phyloP scores from a whole-genome alignment of 2,113 vertebrate genomes.

The Geococcyx californianus region DNA sequence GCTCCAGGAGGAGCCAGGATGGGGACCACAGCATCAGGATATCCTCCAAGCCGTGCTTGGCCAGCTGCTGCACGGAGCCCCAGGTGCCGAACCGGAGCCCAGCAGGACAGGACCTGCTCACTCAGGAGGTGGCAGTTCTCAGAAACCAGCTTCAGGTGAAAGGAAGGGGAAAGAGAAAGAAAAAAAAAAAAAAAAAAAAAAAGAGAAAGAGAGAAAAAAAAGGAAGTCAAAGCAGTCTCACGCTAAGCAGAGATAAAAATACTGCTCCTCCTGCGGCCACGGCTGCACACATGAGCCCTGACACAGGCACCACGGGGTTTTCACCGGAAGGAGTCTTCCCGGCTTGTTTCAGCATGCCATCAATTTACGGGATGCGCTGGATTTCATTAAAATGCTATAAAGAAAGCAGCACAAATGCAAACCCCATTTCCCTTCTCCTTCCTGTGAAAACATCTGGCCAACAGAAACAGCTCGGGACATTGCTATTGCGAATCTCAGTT shows the following conservation, averaged over 20 bases:
- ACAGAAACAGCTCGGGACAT: background rate
- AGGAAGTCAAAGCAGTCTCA: slow-evolving; percentile 43
- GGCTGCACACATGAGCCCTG: background rate
- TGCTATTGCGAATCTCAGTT: background rate
- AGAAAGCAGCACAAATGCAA: slow-evolving; percentile 27
- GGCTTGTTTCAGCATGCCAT: background rate
- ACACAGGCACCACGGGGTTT: background rate
- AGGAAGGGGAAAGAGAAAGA: background rate
- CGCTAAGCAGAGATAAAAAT: slow-evolving; percentile 47
- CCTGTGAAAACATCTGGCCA: slow-evolving; percentile 61
- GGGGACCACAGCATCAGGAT: fast-evolving
- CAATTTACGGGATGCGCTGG: background rate
- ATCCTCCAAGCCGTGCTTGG: fast-evolving
- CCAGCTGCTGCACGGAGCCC: background rate
- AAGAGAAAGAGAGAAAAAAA: background rate
- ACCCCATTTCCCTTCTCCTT: slow-evolving; percentile 51
- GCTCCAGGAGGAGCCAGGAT: background rate
- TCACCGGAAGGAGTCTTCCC: background rate
- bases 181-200: background rate
- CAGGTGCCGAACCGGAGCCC: background rate
- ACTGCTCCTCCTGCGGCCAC: background rate
- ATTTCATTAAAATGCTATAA: slow-evolving; percentile 37
- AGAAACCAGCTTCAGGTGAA: slow-evolving; percentile 49
- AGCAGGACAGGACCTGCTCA: background rate
- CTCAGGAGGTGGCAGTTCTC: slow-evolving; percentile 13